Evolutionary conservation across 1,140 invertebrate genomes (phyloP).

Genomic region (Hirudo medicinalis): DNA sequence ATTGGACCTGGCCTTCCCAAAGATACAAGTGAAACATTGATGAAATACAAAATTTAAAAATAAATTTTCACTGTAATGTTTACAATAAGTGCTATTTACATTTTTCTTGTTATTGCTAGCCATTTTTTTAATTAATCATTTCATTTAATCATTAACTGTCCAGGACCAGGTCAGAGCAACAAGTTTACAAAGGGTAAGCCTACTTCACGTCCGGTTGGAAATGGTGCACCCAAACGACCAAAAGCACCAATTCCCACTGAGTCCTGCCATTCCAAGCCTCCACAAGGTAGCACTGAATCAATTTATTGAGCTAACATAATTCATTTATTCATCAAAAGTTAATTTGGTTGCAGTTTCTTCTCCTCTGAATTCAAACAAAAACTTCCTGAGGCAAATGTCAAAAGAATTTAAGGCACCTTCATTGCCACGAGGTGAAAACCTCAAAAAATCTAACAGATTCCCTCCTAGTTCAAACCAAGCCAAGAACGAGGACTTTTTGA

Average conservation of each 20-base stretch:
- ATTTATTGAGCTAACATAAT: no score
- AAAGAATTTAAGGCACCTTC: background rate
- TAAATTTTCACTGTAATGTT: background rate
- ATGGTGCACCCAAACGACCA: background rate
- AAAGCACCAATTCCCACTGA: background rate
- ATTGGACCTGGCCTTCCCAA: conserved; percentile 52
- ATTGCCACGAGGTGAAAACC: background rate
- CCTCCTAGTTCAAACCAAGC: no score
- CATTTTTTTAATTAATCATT: background rate
- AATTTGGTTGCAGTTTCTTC: background rate
- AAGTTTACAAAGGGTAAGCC: no score
- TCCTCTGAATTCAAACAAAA: background rate
- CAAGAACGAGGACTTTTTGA: background rate
- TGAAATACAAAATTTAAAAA: background rate
- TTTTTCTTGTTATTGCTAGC: background rate
- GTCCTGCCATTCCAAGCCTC: background rate
- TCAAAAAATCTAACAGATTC: no score
- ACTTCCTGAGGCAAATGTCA: conserved; percentile 8
- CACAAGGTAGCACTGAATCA: background rate
- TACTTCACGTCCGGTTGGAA: no score
- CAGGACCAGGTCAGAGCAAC: background rate
- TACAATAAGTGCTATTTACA: background rate
- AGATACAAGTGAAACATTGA: conserved; percentile 47
- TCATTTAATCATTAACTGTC: background rate
- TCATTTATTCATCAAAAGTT: no score